Percentiles rank a stretch among this genome's conserved stretches.
Evolutionary conservation across 2,113 vertebrate genomes (phyloP).

Genomic region (Scolopax mira): DNA sequence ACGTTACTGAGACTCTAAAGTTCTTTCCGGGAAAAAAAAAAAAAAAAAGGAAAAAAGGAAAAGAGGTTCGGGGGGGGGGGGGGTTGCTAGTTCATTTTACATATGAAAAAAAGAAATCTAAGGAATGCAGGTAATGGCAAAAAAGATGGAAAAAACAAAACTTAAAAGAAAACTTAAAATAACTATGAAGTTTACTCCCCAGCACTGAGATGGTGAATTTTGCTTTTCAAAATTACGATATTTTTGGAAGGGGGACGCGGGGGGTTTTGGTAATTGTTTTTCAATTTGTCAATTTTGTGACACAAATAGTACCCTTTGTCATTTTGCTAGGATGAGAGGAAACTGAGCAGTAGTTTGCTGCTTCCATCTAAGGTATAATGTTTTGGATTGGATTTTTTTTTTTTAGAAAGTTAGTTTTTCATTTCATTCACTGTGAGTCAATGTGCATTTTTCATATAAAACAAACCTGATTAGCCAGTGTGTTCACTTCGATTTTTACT

Average conservation of each 20-base stretch:
- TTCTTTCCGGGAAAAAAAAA: slow-evolving; percentile 33
- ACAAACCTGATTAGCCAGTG: slow-evolving; percentile 30
- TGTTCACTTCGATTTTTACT: background rate
- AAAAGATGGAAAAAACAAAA: slow-evolving; percentile 73
- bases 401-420: background rate
- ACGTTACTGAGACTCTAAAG: slow-evolving; percentile 72
- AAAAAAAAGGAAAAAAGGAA: background rate
- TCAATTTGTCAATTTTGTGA: slow-evolving; percentile 15
- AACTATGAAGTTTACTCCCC: slow-evolving; percentile 69
- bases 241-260: slow-evolving; percentile 34
- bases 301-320: background rate
- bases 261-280: slow-evolving; percentile 36
- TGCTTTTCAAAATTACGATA: background rate
- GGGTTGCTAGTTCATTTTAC: slow-evolving; percentile 23
- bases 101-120: slow-evolving; percentile 72
- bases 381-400: background rate
- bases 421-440: background rate
- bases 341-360: background rate
- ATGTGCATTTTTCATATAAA: slow-evolving; percentile 58
- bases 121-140: slow-evolving; percentile 71
- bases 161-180: slow-evolving; percentile 66
- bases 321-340: slow-evolving; percentile 25
- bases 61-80: background rate
- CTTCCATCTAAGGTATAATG: background rate
- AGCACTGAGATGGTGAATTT: slow-evolving; percentile 56